A percentile compares a stretch with the other conserved stretches of the same genome.
Evolutionary conservation across 1,140 invertebrate genomes (phyloP).

Genomic region (Drosophila mojavensis): DNA sequence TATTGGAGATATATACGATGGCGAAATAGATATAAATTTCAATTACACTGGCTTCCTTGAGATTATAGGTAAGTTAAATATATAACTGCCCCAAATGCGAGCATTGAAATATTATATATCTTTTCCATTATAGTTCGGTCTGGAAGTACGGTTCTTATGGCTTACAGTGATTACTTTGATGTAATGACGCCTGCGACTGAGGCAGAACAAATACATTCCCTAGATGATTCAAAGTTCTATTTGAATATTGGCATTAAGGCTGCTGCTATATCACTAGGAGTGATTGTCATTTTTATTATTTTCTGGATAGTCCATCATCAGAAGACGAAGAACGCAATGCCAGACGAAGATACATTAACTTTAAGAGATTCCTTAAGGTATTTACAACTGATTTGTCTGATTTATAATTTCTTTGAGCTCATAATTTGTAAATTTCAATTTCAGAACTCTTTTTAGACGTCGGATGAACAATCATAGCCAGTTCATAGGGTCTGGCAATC

Average conservation of each 20-base stretch:
- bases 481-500: constrained; percentile 83
- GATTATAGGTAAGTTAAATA: constrained; percentile 87
- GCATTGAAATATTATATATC: neutral
- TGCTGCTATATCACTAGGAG: constrained; percentile 87
- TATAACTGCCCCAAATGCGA: neutral
- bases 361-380: constrained; percentile 89
- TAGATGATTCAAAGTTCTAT: constrained; percentile 66
- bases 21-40: constrained; percentile 88
- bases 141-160: constrained; percentile 79
- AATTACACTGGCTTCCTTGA: constrained; percentile 94
- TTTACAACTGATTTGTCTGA: neutral
- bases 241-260: constrained; percentile 85
- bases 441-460: constrained; percentile 76
- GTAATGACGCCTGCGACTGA: constrained; percentile 83
- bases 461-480: constrained; percentile 79
- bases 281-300: constrained; percentile 87
- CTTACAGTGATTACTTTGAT: constrained; percentile 86
- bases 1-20: constrained; percentile 86
- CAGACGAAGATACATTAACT: constrained; percentile 91
- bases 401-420: neutral
- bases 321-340: constrained; percentile 88
- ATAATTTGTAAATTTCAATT: constrained; percentile 17
- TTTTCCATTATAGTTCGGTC: constrained; percentile 58
- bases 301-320: constrained; percentile 90
- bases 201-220: constrained; percentile 57